Base-by-base conservation (phyloP, 1,140 invertebrate genomes). In the Drosophila sp. region DNA sequence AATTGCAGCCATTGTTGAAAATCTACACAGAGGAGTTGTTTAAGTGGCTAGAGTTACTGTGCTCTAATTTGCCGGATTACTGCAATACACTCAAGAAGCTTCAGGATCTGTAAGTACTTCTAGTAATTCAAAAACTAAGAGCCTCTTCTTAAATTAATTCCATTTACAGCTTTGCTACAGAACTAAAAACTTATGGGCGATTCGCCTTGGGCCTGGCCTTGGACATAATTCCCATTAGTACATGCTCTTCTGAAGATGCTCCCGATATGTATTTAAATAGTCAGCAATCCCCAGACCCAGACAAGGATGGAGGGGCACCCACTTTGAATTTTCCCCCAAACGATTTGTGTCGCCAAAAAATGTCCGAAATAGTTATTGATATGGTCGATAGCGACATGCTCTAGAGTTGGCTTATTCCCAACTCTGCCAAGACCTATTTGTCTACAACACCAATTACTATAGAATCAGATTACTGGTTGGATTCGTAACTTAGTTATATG, bases 201-300 rank as follows among this genome's bases (percentile, higher is more conserved):
- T 96, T 95, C 73, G 95, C 95, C 1, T 92, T 95, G 23, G 95
- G 95, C 3, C 80, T 95, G 2, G 95, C 95, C 0, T 70, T 96
- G 64, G 95, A 96, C 68, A 95, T 96, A 80, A 93, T 95, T 64
- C 95, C 95, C 6, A 96, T 96, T 27, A 95, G 94, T 75, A 96
- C 94, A 0, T 96, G 95, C 67, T 94, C 95, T 17, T 95, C 95
- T 35, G 93, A 95, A 56, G 94, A 95, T 76, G 95, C 95, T 0
- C 95, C 95, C 0, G 95, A 96, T 80, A 89, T 96, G 64, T 96
- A 96, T 78, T 93, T 86, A 3, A 72, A 90, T 35, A 64, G 68
- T 38, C 56, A 58, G 32, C 32, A 58, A 7, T 73, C 62, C 17
- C 72, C 76, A 10, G 66, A 72, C 10, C 56, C 25, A 5, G 84